These are phyloP conservation scores for Otis tarda DNA, from an alignment of 2,113 vertebrate species.

Conservation along the genomic window DNA sequence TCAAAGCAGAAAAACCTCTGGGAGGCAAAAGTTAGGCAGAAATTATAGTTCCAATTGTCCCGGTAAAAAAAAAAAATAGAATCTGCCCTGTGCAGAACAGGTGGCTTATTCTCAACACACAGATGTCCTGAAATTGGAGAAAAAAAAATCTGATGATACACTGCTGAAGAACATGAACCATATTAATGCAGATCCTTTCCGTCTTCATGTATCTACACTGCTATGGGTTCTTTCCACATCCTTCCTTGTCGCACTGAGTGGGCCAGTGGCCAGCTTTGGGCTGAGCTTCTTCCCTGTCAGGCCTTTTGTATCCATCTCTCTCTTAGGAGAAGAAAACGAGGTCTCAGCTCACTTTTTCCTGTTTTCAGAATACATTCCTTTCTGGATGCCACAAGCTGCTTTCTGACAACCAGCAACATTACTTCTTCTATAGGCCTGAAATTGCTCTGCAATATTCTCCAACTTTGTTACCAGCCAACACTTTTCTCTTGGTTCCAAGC, in stretches of 20 bases:
- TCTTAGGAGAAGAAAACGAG: not conserved
- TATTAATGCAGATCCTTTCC: not conserved
- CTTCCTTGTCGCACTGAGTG: not conserved
- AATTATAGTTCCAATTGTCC: not conserved
- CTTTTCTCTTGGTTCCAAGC: not conserved
- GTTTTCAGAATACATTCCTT: not conserved
- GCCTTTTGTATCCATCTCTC: not conserved
- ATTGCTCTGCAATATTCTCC: not conserved
- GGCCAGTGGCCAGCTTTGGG: not conserved
- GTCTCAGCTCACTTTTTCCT: not conserved
- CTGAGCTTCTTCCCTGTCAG: not conserved
- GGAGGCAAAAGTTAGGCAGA: not conserved
- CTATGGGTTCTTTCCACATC: not conserved
- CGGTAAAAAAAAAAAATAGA: not conserved
- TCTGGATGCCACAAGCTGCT: not conserved
- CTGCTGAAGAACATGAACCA: not conserved
- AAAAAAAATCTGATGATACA: not conserved
- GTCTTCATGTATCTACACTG: not conserved
- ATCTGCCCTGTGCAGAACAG: not conserved
- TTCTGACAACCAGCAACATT: not conserved
- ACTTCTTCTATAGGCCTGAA: not conserved
- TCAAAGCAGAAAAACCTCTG: not conserved
- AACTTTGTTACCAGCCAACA: fast-evolving
- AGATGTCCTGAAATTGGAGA: not conserved
- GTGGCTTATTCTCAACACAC: not conserved